A percentile compares a stretch with the other conserved stretches of the same genome.
phyloP scores from a whole-genome alignment of 2,797 vertebrate species.

The Diplodus puntazzo region DNA sequence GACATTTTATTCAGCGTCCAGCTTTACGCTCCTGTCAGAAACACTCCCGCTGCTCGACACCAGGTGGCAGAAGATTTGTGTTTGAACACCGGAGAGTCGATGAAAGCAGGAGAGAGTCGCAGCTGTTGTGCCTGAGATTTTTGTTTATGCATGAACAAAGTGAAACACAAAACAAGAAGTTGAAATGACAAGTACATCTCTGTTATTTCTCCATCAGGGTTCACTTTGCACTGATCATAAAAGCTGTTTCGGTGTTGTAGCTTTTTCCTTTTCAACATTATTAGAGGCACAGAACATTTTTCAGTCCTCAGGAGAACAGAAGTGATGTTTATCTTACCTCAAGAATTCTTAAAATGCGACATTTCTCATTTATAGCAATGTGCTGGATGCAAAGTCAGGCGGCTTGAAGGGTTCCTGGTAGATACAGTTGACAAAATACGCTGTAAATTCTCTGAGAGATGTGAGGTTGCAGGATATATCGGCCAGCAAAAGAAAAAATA shows the following conservation, averaged over 20 bases:
- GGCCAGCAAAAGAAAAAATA: background rate
- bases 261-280: background rate
- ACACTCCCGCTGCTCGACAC: slow-evolving; percentile 5
- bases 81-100: slow-evolving; percentile 19
- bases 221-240: slow-evolving; percentile 47
- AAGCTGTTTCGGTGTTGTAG: background rate
- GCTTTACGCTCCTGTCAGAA: background rate
- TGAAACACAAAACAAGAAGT: slow-evolving; percentile 47
- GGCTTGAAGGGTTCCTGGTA: background rate
- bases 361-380: background rate
- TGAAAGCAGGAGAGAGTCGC: slow-evolving; percentile 16
- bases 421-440: background rate
- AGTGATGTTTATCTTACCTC: background rate
- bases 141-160: slow-evolving; percentile 50
- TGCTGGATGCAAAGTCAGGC: background rate
- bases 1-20: background rate
- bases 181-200: slow-evolving; percentile 44
- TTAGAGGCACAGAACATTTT: slow-evolving; percentile 1
- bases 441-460: background rate
- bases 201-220: slow-evolving; percentile 15
- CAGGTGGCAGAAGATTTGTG: slow-evolving; percentile 42
- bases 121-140: slow-evolving; percentile 43
- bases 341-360: background rate
- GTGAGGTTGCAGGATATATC: background rate
- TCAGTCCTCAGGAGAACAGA: slow-evolving; percentile 12